Evolutionary conservation across 2,888 invertebrate genomes (phyloP).

Genomic region (Iselma pallidipennis): DNA sequence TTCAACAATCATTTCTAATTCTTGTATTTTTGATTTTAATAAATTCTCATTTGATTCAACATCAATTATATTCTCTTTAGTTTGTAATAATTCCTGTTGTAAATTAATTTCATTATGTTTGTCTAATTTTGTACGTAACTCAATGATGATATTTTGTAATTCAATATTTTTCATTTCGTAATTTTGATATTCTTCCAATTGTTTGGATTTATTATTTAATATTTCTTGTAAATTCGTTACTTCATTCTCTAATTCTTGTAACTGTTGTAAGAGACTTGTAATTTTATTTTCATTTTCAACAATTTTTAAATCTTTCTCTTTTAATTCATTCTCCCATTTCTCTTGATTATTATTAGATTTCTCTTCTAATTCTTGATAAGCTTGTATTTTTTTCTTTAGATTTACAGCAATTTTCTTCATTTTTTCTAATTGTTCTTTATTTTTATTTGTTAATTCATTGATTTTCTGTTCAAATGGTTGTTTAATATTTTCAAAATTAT

Average conservation of each 20-base stretch:
- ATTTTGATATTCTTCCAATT: not conserved
- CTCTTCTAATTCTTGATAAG: slow-evolving; percentile 68
- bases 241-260: slow-evolving; percentile 28
- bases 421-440: slow-evolving; percentile 73
- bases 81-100: slow-evolving; percentile 43
- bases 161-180: slow-evolving; percentile 43
- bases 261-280: slow-evolving; percentile 37
- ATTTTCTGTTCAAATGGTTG: slow-evolving; percentile 48
- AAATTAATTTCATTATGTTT: slow-evolving; percentile 47
- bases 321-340: slow-evolving; percentile 46
- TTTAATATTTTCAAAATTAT: slow-evolving; percentile 47
- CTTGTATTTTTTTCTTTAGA: slow-evolving; percentile 71
- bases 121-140: slow-evolving; percentile 35
- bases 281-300: slow-evolving; percentile 19
- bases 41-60: slow-evolving; percentile 24
- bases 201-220: slow-evolving; percentile 40
- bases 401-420: slow-evolving; percentile 77
- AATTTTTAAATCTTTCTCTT: slow-evolving; percentile 37
- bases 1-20: slow-evolving; percentile 75
- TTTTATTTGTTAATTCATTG: slow-evolving; percentile 63
- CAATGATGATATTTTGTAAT: slow-evolving; percentile 41
- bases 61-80: slow-evolving; percentile 23
- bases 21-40: slow-evolving; percentile 72
- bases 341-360: slow-evolving; percentile 45
- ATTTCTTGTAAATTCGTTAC: slow-evolving; percentile 16